Evolutionary conservation across 1,140 invertebrate genomes (phyloP).

Genomic region (Anastatus disparis): DNA sequence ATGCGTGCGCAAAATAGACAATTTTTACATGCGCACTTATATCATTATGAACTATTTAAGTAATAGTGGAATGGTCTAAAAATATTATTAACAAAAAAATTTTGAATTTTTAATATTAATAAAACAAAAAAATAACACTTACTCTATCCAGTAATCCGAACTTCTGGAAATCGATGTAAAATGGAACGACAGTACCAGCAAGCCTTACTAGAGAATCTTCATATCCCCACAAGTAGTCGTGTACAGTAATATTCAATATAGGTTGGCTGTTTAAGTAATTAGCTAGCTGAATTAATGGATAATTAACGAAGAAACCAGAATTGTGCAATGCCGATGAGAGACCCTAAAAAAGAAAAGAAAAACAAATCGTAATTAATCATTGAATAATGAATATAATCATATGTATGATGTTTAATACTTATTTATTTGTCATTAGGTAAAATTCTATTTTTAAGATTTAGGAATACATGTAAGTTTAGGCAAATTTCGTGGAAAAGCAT

Average conservation of each 20-base stretch:
- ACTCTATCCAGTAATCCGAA: slow-evolving; percentile 87
- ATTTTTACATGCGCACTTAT: too few relatives aligned
- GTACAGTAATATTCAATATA: slow-evolving; percentile 75
- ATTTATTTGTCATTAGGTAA: background rate
- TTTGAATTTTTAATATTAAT: too few relatives aligned
- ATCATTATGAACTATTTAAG: too few relatives aligned
- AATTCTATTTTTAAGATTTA: too few relatives aligned
- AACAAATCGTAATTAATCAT: too few relatives aligned
- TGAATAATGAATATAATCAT: too few relatives aligned
- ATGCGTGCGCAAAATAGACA: too few relatives aligned
- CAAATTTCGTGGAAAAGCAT: too few relatives aligned
- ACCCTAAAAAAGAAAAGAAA: slow-evolving; percentile 71
- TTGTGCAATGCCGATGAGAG: slow-evolving; percentile 71
- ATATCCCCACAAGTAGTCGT: slow-evolving; percentile 89
- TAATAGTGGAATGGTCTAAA: too few relatives aligned
- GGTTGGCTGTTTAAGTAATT: slow-evolving; percentile 73
- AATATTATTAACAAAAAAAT: too few relatives aligned
- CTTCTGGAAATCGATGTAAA: slow-evolving; percentile 77
- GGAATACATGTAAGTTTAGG: too few relatives aligned
- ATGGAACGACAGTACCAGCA: slow-evolving; percentile 76
- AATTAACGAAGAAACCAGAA: slow-evolving; percentile 71
- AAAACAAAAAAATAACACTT: slow-evolving; percentile 54
- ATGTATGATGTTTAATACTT: too few relatives aligned
- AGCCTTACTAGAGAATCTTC: slow-evolving; percentile 78
- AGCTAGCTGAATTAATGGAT: slow-evolving; percentile 73